These are phyloP conservation scores for Diachasma alloeum DNA, from an alignment of 1,140 invertebrate species.

Conservation along the genomic window DNA sequence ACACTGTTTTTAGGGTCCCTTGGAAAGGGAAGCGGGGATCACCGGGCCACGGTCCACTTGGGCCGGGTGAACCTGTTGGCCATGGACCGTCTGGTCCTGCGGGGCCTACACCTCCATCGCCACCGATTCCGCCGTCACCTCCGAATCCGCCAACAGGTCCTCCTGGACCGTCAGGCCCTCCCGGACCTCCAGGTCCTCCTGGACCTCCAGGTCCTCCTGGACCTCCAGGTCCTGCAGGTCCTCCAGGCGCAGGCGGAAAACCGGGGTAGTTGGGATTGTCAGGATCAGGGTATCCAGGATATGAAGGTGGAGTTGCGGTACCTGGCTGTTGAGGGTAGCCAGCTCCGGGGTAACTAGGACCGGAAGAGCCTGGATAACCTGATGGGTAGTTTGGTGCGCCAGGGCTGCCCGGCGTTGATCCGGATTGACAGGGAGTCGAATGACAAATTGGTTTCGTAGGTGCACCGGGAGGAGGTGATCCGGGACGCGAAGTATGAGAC, in stretches of 20 bases:
- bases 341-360: slow-evolving; percentile 24
- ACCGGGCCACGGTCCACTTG: slow-evolving; percentile 54
- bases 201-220: slow-evolving; percentile 22
- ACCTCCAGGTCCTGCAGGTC: not conserved
- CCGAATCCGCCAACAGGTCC: slow-evolving; percentile 25
- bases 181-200: slow-evolving; percentile 14
- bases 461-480: not conserved
- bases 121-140: slow-evolving; percentile 33
- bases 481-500: not conserved
- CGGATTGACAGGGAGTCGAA: not conserved
- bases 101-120: slow-evolving; percentile 35
- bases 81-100: slow-evolving; percentile 48
- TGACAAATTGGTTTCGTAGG: not conserved
- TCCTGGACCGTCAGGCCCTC: not conserved
- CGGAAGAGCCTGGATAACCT: slow-evolving; percentile 9
- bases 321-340: slow-evolving; percentile 13
- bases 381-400: not conserved
- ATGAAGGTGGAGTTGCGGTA: slow-evolving; percentile 27
- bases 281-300: slow-evolving; percentile 26
- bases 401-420: too few relatives aligned
- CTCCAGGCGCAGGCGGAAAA: not conserved
- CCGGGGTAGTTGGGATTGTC: not conserved
- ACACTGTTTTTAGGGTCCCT: not conserved
- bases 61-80: slow-evolving; percentile 53
- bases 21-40: slow-evolving; percentile 44